Conservation (phyloP, 2,797 vertebrate species). For the Scolopax rusticola region DNA sequence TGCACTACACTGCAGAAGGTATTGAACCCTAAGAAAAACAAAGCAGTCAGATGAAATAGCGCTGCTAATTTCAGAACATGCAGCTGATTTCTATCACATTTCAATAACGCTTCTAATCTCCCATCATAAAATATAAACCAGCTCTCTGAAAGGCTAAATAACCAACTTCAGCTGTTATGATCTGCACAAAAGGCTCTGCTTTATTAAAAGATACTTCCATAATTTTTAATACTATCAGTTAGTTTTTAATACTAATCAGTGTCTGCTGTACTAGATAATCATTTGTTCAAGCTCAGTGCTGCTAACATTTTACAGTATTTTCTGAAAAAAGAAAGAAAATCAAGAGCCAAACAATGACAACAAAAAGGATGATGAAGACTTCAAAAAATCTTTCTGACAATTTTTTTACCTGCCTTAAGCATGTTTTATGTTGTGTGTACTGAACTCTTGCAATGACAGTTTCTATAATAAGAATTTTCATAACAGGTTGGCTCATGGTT, state of each 20-base stretch:
- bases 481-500: background rate
- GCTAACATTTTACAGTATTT: background rate
- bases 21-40: background rate
- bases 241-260: background rate
- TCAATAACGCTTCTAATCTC: background rate
- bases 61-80: background rate
- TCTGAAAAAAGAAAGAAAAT: background rate
- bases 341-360: background rate
- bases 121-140: background rate
- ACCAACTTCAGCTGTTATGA: background rate
- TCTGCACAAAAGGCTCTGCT: background rate
- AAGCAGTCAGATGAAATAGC: background rate
- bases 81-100: conserved; percentile 47
- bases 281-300: background rate
- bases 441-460: background rate
- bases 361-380: background rate
- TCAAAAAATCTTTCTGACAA: background rate
- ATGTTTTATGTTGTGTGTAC: background rate
- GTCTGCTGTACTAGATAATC: background rate
- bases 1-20: background rate
- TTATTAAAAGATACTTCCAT: background rate
- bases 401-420: background rate
- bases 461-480: background rate
- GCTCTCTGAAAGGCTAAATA: conserved; percentile 16
- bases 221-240: background rate